Percentiles rank a stretch among this genome's conserved stretches.
These are phyloP conservation scores for Sinosuthora webbiana DNA, from an alignment of 2,113 vertebrate species.

Conservation along the genomic window DNA sequence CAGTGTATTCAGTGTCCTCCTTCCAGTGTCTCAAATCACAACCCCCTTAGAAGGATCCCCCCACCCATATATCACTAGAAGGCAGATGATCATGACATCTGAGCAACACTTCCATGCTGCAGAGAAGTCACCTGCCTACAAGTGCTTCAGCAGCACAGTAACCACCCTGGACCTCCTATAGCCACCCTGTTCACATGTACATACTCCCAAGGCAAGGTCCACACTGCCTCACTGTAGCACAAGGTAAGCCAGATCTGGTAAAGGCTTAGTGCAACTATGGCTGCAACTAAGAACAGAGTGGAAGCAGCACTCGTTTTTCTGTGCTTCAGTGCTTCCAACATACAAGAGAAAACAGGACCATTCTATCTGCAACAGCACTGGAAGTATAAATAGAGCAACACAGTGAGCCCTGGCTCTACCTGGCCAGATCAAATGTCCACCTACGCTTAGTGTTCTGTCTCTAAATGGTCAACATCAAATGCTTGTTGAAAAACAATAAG, in stretches of 20 bases:
- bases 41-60: neutral
- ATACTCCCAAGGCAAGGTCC: neutral
- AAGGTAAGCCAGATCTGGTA: neutral
- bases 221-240: neutral
- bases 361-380: neutral
- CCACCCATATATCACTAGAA: neutral
- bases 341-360: neutral
- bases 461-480: neutral
- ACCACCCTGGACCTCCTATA: neutral
- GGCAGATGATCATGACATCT: neutral
- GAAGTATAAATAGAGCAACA: neutral
- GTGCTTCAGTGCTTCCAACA: neutral
- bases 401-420: neutral
- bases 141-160: neutral
- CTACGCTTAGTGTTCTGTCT: rapidly evolving
- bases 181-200: neutral
- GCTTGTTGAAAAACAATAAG: neutral
- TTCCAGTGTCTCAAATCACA: neutral
- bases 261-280: neutral
- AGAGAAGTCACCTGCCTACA: neutral
- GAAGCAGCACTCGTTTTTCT: neutral
- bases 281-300: neutral
- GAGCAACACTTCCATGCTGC: neutral
- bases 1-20: neutral
- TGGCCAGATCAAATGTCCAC: neutral